Conservation (phyloP, 2,797 vertebrate genomes). For the Falco novaeseelandiae region DNA sequence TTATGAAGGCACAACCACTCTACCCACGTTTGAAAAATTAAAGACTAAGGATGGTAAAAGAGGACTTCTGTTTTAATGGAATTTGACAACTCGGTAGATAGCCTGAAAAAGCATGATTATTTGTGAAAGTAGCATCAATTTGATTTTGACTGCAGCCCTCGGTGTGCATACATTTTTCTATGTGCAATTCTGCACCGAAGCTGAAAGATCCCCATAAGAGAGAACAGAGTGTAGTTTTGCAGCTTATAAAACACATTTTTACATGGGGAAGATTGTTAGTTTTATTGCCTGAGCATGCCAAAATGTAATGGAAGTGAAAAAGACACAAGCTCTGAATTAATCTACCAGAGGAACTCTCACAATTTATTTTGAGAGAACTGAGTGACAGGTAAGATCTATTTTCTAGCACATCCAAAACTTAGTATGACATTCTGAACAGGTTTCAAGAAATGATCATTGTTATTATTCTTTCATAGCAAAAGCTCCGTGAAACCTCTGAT, state of each 20-base stretch:
- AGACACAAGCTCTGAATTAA: neutral
- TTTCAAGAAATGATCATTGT: neutral
- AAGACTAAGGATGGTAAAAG: neutral
- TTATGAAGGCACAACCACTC: neutral
- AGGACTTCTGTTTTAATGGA: neutral
- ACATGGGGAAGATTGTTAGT: neutral
- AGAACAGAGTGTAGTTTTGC: neutral
- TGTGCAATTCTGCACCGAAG: neutral
- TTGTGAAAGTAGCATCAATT: neutral
- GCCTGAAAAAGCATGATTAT: neutral
- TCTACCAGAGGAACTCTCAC: neutral
- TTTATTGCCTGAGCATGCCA: neutral
- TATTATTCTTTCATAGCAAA: neutral
- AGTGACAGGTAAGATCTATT: neutral
- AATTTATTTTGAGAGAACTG: neutral
- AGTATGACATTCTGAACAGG: neutral
- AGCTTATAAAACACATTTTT: neutral
- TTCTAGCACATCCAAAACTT: neutral
- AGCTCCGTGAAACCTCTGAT: constrained; percentile 22
- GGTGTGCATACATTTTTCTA: neutral
- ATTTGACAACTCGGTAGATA: neutral
- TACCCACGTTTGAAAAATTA: neutral
- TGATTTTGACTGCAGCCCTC: neutral
- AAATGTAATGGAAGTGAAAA: neutral
- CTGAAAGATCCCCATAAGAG: neutral